Percentiles rank a stretch among this genome's conserved stretches.
These are phyloP conservation scores for Apis florea DNA, from an alignment of 1,140 invertebrate genomes.

Conservation along the genomic window DNA sequence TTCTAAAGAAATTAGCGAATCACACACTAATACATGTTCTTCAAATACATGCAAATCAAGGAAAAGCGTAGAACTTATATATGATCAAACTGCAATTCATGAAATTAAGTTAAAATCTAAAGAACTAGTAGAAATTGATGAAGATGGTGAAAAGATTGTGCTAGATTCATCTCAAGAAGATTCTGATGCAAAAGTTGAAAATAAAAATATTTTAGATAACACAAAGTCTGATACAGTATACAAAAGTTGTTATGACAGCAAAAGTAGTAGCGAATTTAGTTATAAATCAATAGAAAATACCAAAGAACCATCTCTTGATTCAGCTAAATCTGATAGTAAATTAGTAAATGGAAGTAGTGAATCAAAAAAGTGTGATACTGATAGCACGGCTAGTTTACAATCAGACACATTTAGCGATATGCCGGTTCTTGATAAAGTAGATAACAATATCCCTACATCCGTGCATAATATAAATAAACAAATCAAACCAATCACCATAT, in stretches of 20 bases:
- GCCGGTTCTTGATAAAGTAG: conserved; percentile 19
- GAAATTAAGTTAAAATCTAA: conserved; percentile 53
- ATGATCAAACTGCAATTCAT: conserved; percentile 60
- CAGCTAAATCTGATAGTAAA: conserved; percentile 18
- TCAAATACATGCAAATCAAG: conserved; percentile 45
- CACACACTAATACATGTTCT: neutral
- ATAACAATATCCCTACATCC: neutral
- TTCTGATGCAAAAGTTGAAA: conserved; percentile 30
- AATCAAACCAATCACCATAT: neutral
- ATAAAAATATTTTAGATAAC: conserved; percentile 47
- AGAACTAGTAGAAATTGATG: conserved; percentile 72
- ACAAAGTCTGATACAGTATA: conserved; percentile 53
- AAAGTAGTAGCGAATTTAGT: conserved; percentile 52
- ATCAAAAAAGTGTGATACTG: conserved; percentile 47
- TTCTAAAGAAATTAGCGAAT: neutral
- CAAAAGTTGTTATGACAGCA: conserved; percentile 57
- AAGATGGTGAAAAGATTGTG: conserved; percentile 69
- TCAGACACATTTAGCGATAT: conserved; percentile 46
- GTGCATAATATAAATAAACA: conserved; percentile 3
- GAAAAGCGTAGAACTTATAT: conserved; percentile 73
- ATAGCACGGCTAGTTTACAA: conserved; percentile 43
- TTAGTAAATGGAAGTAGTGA: conserved; percentile 57
- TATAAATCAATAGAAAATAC: conserved; percentile 55
- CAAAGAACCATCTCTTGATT: conserved; percentile 51
- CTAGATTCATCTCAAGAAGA: conserved; percentile 68